Evolutionary conservation across 2,888 invertebrate species (phyloP).

Genomic region (Allophyes oxyacanthae): DNA sequence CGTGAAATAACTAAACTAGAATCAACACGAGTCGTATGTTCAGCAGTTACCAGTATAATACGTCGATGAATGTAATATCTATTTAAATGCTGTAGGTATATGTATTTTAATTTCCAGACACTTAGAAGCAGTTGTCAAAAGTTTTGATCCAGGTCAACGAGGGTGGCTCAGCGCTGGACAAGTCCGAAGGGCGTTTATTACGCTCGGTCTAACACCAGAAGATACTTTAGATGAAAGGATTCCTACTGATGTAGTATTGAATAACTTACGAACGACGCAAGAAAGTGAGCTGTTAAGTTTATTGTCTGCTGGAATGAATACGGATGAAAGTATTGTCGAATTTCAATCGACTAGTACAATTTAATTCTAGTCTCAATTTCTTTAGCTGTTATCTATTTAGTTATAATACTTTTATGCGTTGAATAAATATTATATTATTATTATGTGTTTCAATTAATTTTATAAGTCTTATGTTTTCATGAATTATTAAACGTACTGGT

Average conservation of each 20-base stretch:
- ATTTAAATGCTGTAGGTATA: no score
- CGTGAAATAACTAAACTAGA: no score
- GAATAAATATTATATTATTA: no score
- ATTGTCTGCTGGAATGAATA: conserved; percentile 64
- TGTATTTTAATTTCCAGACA: conserved; percentile 62
- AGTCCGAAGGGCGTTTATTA: conserved; percentile 72
- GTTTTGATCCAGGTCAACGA: conserved; percentile 81
- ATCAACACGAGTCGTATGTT: no score
- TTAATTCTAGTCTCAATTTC: not conserved
- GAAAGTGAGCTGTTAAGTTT: conserved; percentile 71
- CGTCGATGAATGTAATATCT: no score
- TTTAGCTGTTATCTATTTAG: no score
- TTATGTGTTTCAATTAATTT: no score
- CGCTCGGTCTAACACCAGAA: conserved; percentile 69
- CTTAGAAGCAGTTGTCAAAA: conserved; percentile 77
- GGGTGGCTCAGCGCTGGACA: conserved; percentile 82
- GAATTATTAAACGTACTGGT: no score
- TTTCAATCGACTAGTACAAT: not conserved
- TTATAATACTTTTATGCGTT: no score
- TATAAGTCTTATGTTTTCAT: no score
- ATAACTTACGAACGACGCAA: conserved; percentile 66
- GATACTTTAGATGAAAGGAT: conserved; percentile 66
- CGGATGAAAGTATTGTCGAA: conserved; percentile 25
- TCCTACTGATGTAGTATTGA: conserved; percentile 63
- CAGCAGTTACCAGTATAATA: no score